Conservation (phyloP, 1,140 invertebrate species). For the Dendroctonus ponderosae region DNA sequence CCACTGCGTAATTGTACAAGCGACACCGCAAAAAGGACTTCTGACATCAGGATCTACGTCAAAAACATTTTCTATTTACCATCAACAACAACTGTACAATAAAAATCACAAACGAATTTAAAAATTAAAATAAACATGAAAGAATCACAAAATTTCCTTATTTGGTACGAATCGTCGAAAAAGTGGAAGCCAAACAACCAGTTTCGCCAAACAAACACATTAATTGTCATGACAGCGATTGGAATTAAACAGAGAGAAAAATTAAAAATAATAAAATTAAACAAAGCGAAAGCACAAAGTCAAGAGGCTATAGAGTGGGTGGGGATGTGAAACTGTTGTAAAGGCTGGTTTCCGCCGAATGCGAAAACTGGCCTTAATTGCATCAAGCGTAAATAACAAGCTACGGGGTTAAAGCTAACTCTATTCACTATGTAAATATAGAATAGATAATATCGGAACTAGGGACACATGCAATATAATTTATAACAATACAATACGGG, state of each 20-base stretch:
- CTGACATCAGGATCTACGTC: constrained; percentile 19
- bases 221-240: constrained; percentile 42
- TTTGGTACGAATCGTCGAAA: constrained; percentile 21
- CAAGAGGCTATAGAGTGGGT: constrained; percentile 1
- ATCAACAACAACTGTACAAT: constrained; percentile 48
- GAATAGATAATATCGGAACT: constrained; percentile 45
- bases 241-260: constrained; percentile 9
- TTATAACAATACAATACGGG: constrained; percentile 46
- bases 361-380: neutral
- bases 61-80: constrained; percentile 38
- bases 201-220: constrained; percentile 27
- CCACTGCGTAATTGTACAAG: constrained; percentile 13
- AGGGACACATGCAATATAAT: constrained; percentile 49
- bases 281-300: constrained; percentile 33
- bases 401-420: constrained; percentile 43
- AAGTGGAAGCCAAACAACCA: constrained; percentile 47
- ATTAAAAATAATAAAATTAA: constrained; percentile 11
- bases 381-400: constrained; percentile 27
- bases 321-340: too few relatives aligned
- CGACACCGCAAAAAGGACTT: constrained; percentile 37
- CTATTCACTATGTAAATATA: constrained; percentile 47
- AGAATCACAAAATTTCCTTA: constrained; percentile 39
- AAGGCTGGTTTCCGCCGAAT: too few relatives aligned
- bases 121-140: constrained; percentile 34
- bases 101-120: constrained; percentile 36